Evolutionary conservation across 2,888 invertebrate genomes (phyloP), one percentile per base, ranked within the genome.

Genomic region (Catocala nupta): DNA sequence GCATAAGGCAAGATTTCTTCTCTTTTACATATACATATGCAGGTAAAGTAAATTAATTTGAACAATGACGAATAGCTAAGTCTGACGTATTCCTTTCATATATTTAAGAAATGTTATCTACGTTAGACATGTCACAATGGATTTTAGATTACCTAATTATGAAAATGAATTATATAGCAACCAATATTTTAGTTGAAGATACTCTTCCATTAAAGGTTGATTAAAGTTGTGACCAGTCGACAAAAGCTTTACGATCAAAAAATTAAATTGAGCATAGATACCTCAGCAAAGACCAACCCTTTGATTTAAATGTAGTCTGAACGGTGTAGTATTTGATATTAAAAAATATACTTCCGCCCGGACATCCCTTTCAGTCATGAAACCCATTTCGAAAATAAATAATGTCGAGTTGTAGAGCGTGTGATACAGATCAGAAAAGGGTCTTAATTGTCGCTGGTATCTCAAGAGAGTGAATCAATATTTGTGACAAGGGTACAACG

Each of bases 401-500:
- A 55, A 55, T 48, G 49, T 56, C 49, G 49, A 55, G 45, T 53
- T 59, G 63, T 59, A 58, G 52, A 59, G 48, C 50, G 57, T 59
- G 51, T 62, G 58, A 65, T 71, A 74, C 69, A 63, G 59, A 58
- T 36, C 55, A 62, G 71, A 59, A 71, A 63, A 62, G 49, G 55
- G 63, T 64, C 68, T 74, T 74, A 77, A 80, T 78, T 80, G 70
- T 72, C 72, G 61, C 54, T 65, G 59, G 55, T 57, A 59, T 68
- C 66, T 52, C 53, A 54, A 56, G 59, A 55, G 62, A 75, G 51
- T 69, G 65, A 75, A 78, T 76, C 73, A 76, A 77, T 81, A 77
- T 68, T 65, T 66, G 60, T 71, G 71, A 75, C 69, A 66, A 70
- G 78, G 73, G 70, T 71, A 70, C 63, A 59, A 63, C 45, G 53